phyloP scores from a whole-genome alignment of 37 sponge, comb jelly and placozoan genomes.

The Oopsacas minuta region DNA sequence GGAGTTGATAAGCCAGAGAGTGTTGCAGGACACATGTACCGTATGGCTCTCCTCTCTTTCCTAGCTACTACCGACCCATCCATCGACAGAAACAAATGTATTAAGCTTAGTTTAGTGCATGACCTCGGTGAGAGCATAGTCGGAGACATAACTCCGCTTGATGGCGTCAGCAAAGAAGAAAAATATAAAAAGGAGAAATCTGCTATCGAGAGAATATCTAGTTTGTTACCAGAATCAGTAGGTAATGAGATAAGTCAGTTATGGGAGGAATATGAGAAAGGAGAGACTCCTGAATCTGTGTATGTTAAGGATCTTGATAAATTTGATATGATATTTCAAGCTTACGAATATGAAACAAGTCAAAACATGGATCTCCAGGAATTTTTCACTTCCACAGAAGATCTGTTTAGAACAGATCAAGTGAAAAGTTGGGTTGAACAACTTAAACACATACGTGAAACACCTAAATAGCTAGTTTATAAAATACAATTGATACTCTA shows the following conservation, averaged over 20 bases:
- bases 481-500: too few species aligned
- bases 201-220: conserved; percentile 15
- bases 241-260: background rate
- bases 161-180: conserved; percentile 69
- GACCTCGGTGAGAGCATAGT: conserved; percentile 85
- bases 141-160: conserved; percentile 74
- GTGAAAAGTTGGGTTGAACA: background rate
- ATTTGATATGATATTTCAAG: conserved; percentile 96
- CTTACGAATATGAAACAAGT: conserved; percentile 82
- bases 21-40: conserved; percentile 87
- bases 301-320: conserved; percentile 76
- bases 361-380: background rate
- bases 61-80: conserved; percentile 25
- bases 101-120: conserved; percentile 73
- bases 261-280: conserved; percentile 64
- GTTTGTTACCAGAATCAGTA: background rate
- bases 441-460: too few species aligned
- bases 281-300: conserved; percentile 52
- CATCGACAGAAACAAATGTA: conserved; percentile 38
- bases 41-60: conserved; percentile 81
- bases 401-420: background rate
- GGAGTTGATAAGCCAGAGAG: conserved; percentile 59
- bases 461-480: too few species aligned
- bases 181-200: conserved; percentile 58
- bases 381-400: conserved; percentile 5